Conservation (phyloP, 2,113 vertebrate genomes). For the Cochlearius cochlearius region DNA sequence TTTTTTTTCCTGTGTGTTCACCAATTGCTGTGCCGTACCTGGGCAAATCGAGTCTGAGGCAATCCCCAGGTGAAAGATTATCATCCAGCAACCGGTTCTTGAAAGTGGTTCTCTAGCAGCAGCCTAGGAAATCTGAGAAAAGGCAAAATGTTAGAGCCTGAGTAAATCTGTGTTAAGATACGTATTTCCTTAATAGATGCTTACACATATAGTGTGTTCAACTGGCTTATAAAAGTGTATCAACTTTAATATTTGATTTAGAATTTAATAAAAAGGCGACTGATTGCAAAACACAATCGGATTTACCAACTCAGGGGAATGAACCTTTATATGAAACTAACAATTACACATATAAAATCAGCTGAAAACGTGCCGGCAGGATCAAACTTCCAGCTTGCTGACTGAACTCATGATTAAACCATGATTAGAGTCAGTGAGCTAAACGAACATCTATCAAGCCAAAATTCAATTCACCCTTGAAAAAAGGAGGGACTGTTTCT, state of each 20-base stretch:
- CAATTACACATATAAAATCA: not conserved
- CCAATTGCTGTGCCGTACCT: not conserved
- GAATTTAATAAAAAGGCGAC: not conserved
- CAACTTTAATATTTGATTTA: not conserved
- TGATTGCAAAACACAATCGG: not conserved
- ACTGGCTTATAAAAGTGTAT: not conserved
- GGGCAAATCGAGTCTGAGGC: not conserved
- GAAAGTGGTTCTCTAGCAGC: not conserved
- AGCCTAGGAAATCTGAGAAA: not conserved
- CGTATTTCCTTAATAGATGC: not conserved
- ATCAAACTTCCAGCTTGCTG: not conserved
- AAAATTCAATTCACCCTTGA: not conserved
- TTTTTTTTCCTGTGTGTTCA: not conserved
- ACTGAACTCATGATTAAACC: not conserved
- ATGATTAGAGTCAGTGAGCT: not conserved
- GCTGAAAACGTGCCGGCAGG: not conserved
- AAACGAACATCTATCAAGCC: not conserved
- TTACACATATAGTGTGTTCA: not conserved
- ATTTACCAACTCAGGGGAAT: not conserved
- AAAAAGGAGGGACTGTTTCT: not conserved
- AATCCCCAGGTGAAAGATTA: not conserved
- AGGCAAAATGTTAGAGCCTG: not conserved
- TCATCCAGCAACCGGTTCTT: not conserved
- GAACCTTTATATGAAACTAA: conserved; percentile 23
- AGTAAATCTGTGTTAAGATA: not conserved